Evolutionary conservation across 2,888 invertebrate genomes (phyloP).

Genomic region (Scrobipalpa atriplicella): DNA sequence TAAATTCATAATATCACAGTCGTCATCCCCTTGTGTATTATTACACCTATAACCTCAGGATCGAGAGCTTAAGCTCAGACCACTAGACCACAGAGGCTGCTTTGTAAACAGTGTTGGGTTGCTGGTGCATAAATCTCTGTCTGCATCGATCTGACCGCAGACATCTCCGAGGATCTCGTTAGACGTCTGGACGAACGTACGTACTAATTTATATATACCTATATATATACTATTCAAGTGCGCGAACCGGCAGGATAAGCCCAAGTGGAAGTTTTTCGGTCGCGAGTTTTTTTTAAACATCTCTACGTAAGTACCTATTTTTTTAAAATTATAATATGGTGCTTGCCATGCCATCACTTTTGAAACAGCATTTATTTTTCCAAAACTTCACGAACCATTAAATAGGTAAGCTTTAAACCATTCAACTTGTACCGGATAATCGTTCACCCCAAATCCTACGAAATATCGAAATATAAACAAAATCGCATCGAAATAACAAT

Average conservation of each 20-base stretch:
- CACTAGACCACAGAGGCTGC: too few relatives aligned
- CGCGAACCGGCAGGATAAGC: background rate
- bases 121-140: background rate
- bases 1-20: too few relatives aligned
- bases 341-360: too few relatives aligned
- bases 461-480: constrained; percentile 11
- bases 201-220: background rate
- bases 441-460: background rate
- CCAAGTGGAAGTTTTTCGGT: too few relatives aligned
- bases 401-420: background rate
- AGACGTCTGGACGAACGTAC: background rate
- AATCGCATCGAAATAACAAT: constrained; percentile 27
- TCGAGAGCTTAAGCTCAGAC: too few relatives aligned
- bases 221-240: background rate
- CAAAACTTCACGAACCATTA: too few relatives aligned
- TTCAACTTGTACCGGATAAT: background rate
- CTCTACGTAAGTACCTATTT: too few relatives aligned
- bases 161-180: constrained; percentile 18
- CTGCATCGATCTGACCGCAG: background rate
- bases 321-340: too few relatives aligned
- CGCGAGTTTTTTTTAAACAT: too few relatives aligned
- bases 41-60: too few relatives aligned
- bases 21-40: too few relatives aligned
- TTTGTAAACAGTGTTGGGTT: background rate
- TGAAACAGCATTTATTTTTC: too few relatives aligned